Conservation (phyloP, 2,113 vertebrate genomes). For the Gorsachius goisagi region DNA sequence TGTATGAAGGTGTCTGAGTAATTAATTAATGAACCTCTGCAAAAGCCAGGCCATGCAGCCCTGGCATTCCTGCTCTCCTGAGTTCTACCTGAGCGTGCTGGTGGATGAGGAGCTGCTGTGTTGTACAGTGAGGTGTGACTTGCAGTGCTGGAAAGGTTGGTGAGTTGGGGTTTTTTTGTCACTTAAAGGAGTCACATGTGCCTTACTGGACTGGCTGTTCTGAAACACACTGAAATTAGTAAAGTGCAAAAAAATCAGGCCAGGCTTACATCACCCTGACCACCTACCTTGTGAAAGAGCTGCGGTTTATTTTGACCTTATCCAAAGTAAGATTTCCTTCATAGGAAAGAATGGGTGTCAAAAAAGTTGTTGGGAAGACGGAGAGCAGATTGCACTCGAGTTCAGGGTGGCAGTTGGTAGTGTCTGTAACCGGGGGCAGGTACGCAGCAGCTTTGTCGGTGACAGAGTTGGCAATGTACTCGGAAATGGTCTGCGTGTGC, state of each 20-base stretch:
- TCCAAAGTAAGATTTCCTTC: constrained; percentile 68
- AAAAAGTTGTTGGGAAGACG: not conserved
- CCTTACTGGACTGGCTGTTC: not conserved
- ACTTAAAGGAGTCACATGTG: fast-evolving
- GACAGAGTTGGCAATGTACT: not conserved
- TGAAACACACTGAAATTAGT: not conserved
- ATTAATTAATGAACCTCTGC: not conserved
- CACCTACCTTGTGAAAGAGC: not conserved
- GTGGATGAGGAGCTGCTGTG: fast-evolving
- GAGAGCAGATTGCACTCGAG: not conserved
- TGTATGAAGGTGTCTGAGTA: not conserved
- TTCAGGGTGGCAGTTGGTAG: not conserved
- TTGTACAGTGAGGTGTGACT: fast-evolving
- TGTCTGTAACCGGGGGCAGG: not conserved
- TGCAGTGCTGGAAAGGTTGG: not conserved
- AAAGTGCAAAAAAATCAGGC: not conserved
- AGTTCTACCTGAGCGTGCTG: fast-evolving
- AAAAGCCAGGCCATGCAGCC: fast-evolving
- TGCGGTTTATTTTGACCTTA: constrained; percentile 40
- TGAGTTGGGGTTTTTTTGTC: not conserved
- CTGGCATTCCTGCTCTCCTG: not conserved
- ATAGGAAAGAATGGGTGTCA: not conserved
- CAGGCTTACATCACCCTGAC: fast-evolving
- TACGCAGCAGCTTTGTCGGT: not conserved
- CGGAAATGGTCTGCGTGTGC: not conserved